Percentiles rank a stretch among this genome's conserved stretches.
Evolutionary conservation across 2,113 vertebrate genomes (phyloP).

Genomic region (Pygoscelis antarcticus): DNA sequence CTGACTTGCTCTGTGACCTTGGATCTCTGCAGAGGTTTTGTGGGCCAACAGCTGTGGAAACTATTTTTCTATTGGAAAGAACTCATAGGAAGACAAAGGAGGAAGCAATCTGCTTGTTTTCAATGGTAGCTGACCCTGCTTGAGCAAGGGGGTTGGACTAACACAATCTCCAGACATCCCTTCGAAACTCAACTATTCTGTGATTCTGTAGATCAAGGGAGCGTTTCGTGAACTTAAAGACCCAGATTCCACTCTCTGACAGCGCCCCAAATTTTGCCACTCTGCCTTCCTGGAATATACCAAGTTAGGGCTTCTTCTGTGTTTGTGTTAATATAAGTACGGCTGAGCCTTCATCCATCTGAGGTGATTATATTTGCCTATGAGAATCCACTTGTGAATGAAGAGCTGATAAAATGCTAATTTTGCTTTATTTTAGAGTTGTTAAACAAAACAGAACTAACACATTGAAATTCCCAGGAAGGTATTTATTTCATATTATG

Average conservation of each 20-base stretch:
- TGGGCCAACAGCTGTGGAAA: slow-evolving; percentile 25
- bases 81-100: neutral
- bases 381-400: neutral
- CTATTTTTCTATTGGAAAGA: slow-evolving; percentile 22
- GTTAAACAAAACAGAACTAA: neutral
- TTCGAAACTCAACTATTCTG: neutral
- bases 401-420: neutral
- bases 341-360: neutral
- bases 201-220: neutral
- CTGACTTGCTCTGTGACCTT: slow-evolving; percentile 4
- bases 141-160: neutral
- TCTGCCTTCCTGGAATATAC: neutral
- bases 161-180: neutral
- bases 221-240: neutral
- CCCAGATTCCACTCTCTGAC: neutral
- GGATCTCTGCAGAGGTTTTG: neutral
- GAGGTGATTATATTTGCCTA: neutral
- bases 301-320: neutral
- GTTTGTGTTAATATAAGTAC: neutral
- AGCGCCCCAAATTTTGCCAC: neutral
- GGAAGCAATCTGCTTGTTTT: slow-evolving; percentile 16
- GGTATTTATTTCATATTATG: neutral
- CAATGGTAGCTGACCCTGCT: neutral
- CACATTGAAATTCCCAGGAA: neutral
- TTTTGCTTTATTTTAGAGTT: neutral